Evolutionary conservation across 2,888 invertebrate genomes (phyloP).

Genomic region (Leistus spinibarbis): DNA sequence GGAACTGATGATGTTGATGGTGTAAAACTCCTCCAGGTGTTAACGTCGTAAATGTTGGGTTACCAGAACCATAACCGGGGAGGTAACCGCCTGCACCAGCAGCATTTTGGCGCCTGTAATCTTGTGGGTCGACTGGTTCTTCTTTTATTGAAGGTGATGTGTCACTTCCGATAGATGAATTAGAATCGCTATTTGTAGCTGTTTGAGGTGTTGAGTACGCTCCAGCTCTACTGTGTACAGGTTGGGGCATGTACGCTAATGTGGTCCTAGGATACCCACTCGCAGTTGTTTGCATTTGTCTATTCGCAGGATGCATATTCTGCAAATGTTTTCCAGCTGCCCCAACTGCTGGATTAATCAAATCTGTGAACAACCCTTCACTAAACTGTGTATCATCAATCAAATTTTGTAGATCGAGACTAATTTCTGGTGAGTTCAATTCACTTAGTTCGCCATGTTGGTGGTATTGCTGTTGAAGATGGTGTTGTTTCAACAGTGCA

Average conservation of each 20-base stretch:
- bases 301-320: constrained; percentile 51
- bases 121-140: constrained; percentile 83
- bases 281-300: constrained; percentile 57
- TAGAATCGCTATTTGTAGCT: constrained; percentile 53
- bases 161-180: constrained; percentile 61
- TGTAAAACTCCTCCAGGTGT: constrained; percentile 63
- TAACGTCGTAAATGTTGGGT: constrained; percentile 61
- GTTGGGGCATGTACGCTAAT: constrained; percentile 90
- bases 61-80: constrained; percentile 53
- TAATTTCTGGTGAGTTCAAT: constrained; percentile 90
- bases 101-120: constrained; percentile 64
- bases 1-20: constrained; percentile 57
- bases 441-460: constrained; percentile 80
- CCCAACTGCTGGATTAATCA: constrained; percentile 60
- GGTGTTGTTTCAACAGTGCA: constrained; percentile 67
- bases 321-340: constrained; percentile 56
- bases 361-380: constrained; percentile 85
- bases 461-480: constrained; percentile 76
- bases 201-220: constrained; percentile 38
- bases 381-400: constrained; percentile 90
- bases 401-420: constrained; percentile 87
- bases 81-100: constrained; percentile 57
- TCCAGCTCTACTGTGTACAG: constrained; percentile 79
- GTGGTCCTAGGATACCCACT: constrained; percentile 69
- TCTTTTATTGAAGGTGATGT: constrained; percentile 83